These are phyloP conservation scores for Meandrusa payeni DNA, from an alignment of 2,888 invertebrate genomes.

Conservation along the genomic window DNA sequence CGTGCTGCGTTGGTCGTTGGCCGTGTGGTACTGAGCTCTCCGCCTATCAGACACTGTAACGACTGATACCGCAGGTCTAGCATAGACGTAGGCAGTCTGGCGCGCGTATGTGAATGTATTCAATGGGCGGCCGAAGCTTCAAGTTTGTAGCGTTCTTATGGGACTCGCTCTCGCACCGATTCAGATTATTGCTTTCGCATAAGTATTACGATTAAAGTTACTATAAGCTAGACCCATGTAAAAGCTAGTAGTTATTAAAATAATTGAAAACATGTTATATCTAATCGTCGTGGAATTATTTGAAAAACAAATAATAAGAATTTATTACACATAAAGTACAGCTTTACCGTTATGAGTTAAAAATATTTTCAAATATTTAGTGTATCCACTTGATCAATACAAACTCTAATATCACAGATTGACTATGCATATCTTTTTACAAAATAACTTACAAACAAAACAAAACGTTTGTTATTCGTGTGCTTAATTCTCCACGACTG, in stretches of 20 bases:
- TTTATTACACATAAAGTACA: too few species aligned
- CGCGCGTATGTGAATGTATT: constrained; percentile 26
- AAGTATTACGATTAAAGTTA: background rate
- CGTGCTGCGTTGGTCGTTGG: constrained; percentile 61
- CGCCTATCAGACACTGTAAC: constrained; percentile 60
- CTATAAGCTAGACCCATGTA: too few species aligned
- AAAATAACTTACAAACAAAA: too few species aligned
- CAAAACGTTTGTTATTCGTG: constrained; percentile 14
- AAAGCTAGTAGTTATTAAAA: too few species aligned
- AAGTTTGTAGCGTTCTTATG: constrained; percentile 12
- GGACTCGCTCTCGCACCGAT: background rate
- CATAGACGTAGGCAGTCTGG: constrained; percentile 46
- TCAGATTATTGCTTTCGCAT: constrained; percentile 10
- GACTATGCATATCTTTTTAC: too few species aligned
- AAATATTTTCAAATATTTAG: too few species aligned
- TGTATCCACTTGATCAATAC: too few species aligned
- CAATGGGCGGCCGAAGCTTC: constrained; percentile 11
- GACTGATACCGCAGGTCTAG: constrained; percentile 65
- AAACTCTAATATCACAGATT: too few species aligned
- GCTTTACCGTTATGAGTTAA: too few species aligned
- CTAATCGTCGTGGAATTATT: too few species aligned
- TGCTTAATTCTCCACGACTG: constrained; percentile 21
- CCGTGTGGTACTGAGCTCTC: constrained; percentile 59
- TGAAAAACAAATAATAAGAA: too few species aligned
- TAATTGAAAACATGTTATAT: too few species aligned